Base-by-base conservation (phyloP, 2,113 vertebrate genomes). In the Rynchops niger region DNA sequence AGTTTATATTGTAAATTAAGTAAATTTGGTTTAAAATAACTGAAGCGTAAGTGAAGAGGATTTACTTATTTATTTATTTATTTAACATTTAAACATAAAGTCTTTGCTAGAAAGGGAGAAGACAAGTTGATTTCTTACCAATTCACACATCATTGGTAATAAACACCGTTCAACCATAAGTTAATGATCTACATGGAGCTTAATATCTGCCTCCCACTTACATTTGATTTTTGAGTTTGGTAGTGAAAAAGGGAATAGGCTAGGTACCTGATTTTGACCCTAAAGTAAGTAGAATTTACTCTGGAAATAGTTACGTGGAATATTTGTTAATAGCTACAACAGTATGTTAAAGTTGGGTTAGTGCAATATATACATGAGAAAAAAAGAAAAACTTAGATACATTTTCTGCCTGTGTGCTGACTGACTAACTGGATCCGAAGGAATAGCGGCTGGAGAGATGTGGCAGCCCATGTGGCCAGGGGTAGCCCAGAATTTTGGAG, bases 11-110 rank as follows among this genome's bases (percentile, higher is more conserved):
- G 70, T 76, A 93, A 85, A 91, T 66, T 3, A 86, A 93, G 73
- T 52, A 84, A 88, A 89, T 50, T 58, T 58, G 45, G 32, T 89
- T 94, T 93, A 81, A 86, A 94, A 79, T 93, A 89, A 89, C 27
- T 56, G 58, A 82, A 82, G 22, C 2, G 0, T 76, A 83, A 93
- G 29, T 6, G 5, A 92, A 73, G 45, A 56, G 21, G 13, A 56
- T 77, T 65, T 56, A 45, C 55, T 67, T 7, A 77, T 78, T 91
- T 56, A 45, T 61, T 67, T 7, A 77, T 78, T 91, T 86, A 36
- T 53, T 82, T 87, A 81, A 62, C 40, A 69, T 38, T 82, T 38
- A 55, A 42, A 69, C 38, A 13, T 79, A 12, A 76, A 36, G 16
- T 62, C 45, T 85, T 53, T 70, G 29, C 42, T 87, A 43, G 55